A percentile compares a stretch with the other conserved stretches of the same genome.
phyloP scores from a whole-genome alignment of 1,140 invertebrate genomes.

The Bombus balteatus region DNA sequence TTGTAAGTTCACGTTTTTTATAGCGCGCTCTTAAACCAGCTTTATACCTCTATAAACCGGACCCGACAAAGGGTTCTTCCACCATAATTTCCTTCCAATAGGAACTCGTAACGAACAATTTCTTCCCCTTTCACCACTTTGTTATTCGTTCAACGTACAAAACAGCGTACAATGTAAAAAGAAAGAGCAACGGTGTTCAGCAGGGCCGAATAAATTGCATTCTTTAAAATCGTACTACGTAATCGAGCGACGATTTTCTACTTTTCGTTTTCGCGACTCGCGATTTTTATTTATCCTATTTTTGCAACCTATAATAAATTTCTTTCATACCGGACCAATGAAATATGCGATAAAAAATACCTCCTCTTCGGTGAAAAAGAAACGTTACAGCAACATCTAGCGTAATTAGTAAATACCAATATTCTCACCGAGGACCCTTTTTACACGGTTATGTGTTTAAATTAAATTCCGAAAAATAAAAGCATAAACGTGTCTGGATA shows the following conservation, averaged over 20 bases:
- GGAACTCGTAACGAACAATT: constrained; percentile 18
- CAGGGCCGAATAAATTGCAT: background rate
- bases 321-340: too few species aligned
- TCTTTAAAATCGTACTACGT: background rate
- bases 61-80: constrained; percentile 6
- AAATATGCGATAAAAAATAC: background rate
- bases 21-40: background rate
- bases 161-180: background rate
- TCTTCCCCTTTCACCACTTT: background rate
- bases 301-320: background rate
- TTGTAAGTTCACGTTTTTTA: constrained; percentile 4
- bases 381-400: background rate
- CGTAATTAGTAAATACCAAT: background rate
- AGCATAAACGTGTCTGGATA: background rate
- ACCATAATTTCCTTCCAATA: constrained; percentile 7
- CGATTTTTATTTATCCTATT: background rate
- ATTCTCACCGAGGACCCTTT: background rate
- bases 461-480: background rate
- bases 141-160: background rate
- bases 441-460: background rate
- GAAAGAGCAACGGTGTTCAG: too few species aligned
- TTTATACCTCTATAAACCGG: constrained; percentile 25
- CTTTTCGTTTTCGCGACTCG: background rate
- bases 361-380: background rate
- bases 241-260: background rate